Evolutionary conservation across 2,113 vertebrate species (phyloP), one percentile per base, ranked within the genome.

Genomic region (Cervus canadensis): DNA sequence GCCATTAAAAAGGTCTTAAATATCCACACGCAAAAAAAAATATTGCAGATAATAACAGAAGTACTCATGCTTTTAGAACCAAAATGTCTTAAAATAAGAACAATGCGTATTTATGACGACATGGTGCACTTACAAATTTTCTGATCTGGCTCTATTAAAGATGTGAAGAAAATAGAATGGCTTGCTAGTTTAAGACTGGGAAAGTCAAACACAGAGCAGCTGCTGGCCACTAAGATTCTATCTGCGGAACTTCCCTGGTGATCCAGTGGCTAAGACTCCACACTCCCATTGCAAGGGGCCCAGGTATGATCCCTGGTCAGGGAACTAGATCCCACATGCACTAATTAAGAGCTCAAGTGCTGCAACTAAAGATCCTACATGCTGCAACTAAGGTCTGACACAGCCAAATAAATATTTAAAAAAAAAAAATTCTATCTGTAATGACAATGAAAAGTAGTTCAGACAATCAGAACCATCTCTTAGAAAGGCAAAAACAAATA

Each of bases 41-140:
- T 91, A 94, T 67, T 91, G 79, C 90, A 54, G 43, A 89, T 94
- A 97, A 96, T 96, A 96, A 95, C 91, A 91, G 85, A 91, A 96
- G 48, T 88, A 93, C 12, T 95, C 82, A 90, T 48, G 74, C 76
- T 95, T 94, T 96, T 78, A 96, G 86, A 94, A 94, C 14, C 0
- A 40, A 97, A 91, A 95, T 79, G 52, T 82, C 94, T 98, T 96
- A 97, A 98, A 98, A 97, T 98, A 97, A 96, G 92, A 98, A 97
- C 94, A 94, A 95, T 97, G 92, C 64, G 92, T 97, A 98, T 97
- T 96, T 98, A 98, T 96, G 97, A 97, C 1, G 45, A 94, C 90
- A 82, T 1, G 0, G 16, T 2, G 1, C 76, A 91, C 88, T 71
- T 95, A 96, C 8, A 95, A 95, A 93, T 83, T 96, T 97, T 96